A percentile compares a stretch with the other conserved stretches of the same genome.
These are phyloP conservation scores for Neogale vison DNA, from an alignment of 2,113 vertebrate genomes.

Conservation along the genomic window DNA sequence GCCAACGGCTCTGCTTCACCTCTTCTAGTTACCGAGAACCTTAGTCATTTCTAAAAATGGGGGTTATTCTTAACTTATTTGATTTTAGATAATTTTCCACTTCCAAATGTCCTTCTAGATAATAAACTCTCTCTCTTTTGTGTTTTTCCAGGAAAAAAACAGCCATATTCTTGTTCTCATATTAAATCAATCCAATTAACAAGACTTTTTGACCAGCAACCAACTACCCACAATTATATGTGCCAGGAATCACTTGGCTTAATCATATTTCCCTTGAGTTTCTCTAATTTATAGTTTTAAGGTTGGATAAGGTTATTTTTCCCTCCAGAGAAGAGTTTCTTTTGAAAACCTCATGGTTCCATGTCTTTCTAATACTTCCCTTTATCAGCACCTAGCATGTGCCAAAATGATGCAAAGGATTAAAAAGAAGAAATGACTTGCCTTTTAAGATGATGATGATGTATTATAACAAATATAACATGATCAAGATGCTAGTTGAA, in stretches of 20 bases:
- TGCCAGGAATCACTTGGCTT: slow-evolving; percentile 29
- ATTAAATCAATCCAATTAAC: slow-evolving; percentile 45
- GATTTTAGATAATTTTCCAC: neutral
- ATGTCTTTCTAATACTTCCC: neutral
- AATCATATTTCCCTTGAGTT: neutral
- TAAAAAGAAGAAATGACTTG: neutral
- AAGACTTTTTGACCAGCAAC: slow-evolving; percentile 19
- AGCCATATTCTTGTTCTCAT: neutral
- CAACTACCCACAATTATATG: neutral
- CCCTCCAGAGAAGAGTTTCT: neutral
- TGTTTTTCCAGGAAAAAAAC: slow-evolving; percentile 25
- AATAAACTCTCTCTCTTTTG: neutral
- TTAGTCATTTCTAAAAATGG: neutral
- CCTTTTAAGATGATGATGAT: neutral
- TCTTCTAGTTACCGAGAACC: neutral
- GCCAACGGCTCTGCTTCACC: neutral
- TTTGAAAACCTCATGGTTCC: neutral
- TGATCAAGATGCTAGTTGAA: neutral
- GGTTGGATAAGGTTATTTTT: slow-evolving; percentile 11
- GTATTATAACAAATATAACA: neutral
- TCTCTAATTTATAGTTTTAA: slow-evolving; percentile 8
- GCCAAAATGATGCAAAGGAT: neutral
- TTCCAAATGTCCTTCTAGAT: neutral
- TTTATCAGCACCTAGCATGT: neutral
- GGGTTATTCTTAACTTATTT: neutral